Percentiles rank a stretch among this genome's conserved stretches.
Conservation (phyloP, 1,140 invertebrate genomes). For the Cyphomyrmex costatus region DNA sequence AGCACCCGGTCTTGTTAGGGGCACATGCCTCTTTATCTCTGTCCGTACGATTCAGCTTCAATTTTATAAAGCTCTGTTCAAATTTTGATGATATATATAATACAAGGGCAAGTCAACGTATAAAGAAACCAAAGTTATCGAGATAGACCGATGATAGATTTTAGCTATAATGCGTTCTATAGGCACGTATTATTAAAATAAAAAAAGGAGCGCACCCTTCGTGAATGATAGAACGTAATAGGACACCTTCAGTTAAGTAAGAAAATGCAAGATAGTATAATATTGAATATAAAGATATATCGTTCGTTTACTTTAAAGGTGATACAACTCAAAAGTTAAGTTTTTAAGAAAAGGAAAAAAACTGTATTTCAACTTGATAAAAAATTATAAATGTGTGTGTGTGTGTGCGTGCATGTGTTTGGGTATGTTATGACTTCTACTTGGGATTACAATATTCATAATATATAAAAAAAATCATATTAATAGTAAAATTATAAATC, state of each 20-base stretch:
- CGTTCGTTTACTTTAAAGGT: no score
- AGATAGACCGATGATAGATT: not conserved
- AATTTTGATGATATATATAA: constrained; percentile 44
- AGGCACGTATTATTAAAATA: constrained; percentile 1
- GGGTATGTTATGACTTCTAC: no score
- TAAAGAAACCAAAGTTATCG: constrained; percentile 18
- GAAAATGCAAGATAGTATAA: not conserved
- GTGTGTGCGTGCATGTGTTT: no score
- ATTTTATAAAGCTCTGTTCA: constrained; percentile 48
- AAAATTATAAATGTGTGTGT: no score
- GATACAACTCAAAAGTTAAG: no score
- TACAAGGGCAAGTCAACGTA: not conserved
- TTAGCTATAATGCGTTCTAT: not conserved
- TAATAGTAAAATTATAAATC: not conserved
- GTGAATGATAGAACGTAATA: no score
- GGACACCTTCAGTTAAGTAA: not conserved
- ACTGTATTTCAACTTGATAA: no score
- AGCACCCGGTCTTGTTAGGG: constrained; percentile 48
- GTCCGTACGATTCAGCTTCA: constrained; percentile 30
- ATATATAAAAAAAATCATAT: no score
- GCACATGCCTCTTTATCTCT: constrained; percentile 16
- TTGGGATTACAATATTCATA: no score
- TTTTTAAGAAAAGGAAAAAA: no score
- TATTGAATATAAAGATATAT: constrained; percentile 2
- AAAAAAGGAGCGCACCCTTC: not conserved